Evolutionary conservation across 1,140 invertebrate species (phyloP).

Genomic region (Episyrphus balteatus): DNA sequence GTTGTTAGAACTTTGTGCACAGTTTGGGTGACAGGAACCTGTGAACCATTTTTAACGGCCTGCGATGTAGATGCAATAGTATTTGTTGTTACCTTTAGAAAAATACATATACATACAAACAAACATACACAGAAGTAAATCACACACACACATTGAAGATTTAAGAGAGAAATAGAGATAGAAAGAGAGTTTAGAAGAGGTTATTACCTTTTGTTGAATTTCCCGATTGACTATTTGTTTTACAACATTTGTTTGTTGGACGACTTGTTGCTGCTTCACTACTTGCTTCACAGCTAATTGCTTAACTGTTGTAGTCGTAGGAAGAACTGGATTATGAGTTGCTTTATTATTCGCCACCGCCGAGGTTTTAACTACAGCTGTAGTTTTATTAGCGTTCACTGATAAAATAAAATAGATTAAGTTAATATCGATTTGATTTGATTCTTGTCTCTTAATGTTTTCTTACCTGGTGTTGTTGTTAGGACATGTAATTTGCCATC

Average conservation of each 20-base stretch:
- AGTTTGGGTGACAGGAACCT: neutral
- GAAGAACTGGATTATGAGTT: conserved; percentile 2
- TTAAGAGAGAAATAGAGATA: too few relatives aligned
- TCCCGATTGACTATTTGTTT: conserved; percentile 15
- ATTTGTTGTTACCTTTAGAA: conserved; percentile 1
- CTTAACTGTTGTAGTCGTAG: conserved; percentile 21
- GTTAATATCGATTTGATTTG: too few relatives aligned
- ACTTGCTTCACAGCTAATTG: conserved; percentile 28
- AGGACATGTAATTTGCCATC: conserved; percentile 88
- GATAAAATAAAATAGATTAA: too few relatives aligned
- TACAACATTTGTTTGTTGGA: conserved; percentile 9
- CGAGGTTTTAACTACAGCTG: neutral
- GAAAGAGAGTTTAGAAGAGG: too few relatives aligned
- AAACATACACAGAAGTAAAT: too few relatives aligned
- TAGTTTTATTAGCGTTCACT: too few relatives aligned
- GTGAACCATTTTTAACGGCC: conserved; percentile 1
- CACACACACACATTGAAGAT: too few relatives aligned
- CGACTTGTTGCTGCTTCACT: conserved; percentile 20
- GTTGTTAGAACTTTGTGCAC: conserved; percentile 1
- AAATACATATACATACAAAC: neutral
- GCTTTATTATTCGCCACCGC: conserved; percentile 14
- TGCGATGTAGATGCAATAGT: neutral
- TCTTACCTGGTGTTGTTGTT: conserved; percentile 38
- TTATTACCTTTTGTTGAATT: conserved; percentile 4
- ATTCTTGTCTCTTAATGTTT: neutral